Evolutionary conservation across 1,140 invertebrate species (phyloP).

Genomic region (Cydia amplana): DNA sequence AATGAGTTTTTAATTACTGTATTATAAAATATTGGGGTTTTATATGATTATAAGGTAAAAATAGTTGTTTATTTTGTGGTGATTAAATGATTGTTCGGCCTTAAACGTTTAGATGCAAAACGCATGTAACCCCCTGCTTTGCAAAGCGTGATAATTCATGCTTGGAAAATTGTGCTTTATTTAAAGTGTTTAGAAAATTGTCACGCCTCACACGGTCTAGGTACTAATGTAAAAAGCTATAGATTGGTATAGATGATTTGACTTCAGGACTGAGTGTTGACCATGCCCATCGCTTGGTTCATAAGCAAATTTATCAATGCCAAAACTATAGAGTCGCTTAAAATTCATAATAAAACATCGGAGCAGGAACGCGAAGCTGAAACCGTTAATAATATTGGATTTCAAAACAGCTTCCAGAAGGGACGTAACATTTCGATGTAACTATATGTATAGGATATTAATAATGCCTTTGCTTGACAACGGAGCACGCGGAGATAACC

Average conservation of each 20-base stretch:
- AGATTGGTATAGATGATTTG: slow-evolving; percentile 56
- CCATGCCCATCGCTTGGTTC: slow-evolving; percentile 67
- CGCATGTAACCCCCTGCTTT: slow-evolving; percentile 69
- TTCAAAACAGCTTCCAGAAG: slow-evolving; percentile 68
- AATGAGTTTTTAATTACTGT: no score
- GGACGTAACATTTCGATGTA: slow-evolving; percentile 69
- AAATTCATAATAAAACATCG: slow-evolving; percentile 51
- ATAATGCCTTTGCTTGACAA: slow-evolving; percentile 71
- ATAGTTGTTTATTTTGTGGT: slow-evolving; percentile 16
- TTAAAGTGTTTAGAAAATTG: slow-evolving; percentile 47
- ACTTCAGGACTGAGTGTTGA: slow-evolving; percentile 60
- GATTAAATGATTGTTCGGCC: slow-evolving; percentile 20
- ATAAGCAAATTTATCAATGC: slow-evolving; percentile 55
- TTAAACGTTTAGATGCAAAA: slow-evolving; percentile 39
- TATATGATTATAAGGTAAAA: not conserved
- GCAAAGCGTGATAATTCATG: slow-evolving; percentile 74
- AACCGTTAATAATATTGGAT: slow-evolving; percentile 56
- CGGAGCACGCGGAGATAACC: slow-evolving; percentile 78
- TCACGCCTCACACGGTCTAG: slow-evolving; percentile 67
- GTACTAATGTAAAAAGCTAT: slow-evolving; percentile 65
- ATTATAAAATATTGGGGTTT: not conserved
- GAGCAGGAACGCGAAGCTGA: slow-evolving; percentile 47
- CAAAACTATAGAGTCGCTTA: slow-evolving; percentile 56
- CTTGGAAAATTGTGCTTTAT: slow-evolving; percentile 65
- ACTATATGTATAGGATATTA: slow-evolving; percentile 71